These are phyloP conservation scores for Pimephales promelas DNA, from an alignment of 2,113 vertebrate species.

Conservation along the genomic window DNA sequence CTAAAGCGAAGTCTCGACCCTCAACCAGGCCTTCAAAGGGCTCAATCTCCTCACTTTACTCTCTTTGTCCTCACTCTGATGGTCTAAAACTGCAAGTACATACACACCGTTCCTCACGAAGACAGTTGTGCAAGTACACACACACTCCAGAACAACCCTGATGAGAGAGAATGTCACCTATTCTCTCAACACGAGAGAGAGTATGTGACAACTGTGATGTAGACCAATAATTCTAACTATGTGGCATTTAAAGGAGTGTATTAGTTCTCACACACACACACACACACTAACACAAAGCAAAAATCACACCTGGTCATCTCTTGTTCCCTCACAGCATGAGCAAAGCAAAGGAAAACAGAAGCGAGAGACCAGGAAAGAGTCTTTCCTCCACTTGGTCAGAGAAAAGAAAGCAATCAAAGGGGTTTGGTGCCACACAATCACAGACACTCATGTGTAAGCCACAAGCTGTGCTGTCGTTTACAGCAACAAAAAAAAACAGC, in stretches of 20 bases:
- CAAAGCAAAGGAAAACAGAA: slow-evolving; percentile 3
- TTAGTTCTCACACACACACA: neutral
- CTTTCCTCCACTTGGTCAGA: slow-evolving; percentile 16
- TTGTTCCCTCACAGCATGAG: slow-evolving; percentile 23
- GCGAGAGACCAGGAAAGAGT: slow-evolving; percentile 20
- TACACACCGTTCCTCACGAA: too few species aligned
- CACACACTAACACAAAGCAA: slow-evolving; percentile 1
- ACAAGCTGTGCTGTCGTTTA: slow-evolving; percentile 30
- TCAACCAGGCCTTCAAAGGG: too few species aligned
- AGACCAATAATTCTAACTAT: slow-evolving; percentile 2
- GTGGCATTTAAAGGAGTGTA: slow-evolving; percentile 16
- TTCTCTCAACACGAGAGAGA: neutral
- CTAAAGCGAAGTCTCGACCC: too few species aligned
- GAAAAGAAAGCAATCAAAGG: slow-evolving; percentile 48
- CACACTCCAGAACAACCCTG: neutral
- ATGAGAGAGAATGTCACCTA: neutral
- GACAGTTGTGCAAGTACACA: neutral
- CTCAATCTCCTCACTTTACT: too few species aligned
- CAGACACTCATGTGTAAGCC: neutral
- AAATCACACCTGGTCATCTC: slow-evolving; percentile 34
- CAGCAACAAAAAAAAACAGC: slow-evolving; percentile 45
- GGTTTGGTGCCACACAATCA: slow-evolving; percentile 24
- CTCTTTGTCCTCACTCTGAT: too few species aligned
- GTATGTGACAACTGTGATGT: neutral
- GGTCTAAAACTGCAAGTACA: too few species aligned